Evolutionary conservation across 1,140 invertebrate species (phyloP).

Genomic region (Yoshiicerus persimilis): DNA sequence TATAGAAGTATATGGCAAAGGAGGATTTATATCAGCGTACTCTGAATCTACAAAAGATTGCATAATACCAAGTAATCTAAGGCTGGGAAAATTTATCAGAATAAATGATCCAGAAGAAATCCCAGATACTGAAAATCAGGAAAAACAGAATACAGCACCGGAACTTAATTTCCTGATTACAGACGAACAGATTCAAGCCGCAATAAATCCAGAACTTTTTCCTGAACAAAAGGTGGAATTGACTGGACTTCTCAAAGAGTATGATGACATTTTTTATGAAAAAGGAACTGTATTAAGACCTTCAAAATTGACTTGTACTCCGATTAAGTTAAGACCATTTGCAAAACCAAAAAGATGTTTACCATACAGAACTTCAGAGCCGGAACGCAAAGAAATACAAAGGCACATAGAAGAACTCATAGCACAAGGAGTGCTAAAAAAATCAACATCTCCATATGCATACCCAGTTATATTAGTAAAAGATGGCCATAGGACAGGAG

Average conservation of each 20-base stretch:
- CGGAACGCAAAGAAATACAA: slow-evolving; percentile 1
- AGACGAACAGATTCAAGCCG: not conserved
- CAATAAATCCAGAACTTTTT: not conserved
- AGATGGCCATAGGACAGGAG: not conserved
- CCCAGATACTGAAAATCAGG: not conserved
- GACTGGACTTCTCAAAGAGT: not conserved
- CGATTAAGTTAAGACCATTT: not conserved
- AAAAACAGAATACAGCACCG: not conserved
- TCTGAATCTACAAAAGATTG: not conserved
- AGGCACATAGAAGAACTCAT: not conserved
- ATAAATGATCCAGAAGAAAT: not conserved
- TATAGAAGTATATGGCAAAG: not conserved
- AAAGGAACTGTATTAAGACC: not conserved
- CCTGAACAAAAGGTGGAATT: not conserved
- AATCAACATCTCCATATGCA: not conserved
- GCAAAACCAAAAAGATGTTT: not conserved
- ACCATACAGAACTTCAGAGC: not conserved
- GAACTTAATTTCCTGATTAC: not conserved
- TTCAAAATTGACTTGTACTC: not conserved
- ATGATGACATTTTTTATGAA: not conserved
- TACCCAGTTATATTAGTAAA: slow-evolving; percentile 15
- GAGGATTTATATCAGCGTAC: not conserved
- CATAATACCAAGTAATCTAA: not conserved
- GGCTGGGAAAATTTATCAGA: not conserved
- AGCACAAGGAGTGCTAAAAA: not conserved